Evolutionary conservation across 2,888 invertebrate genomes (phyloP).

Genomic region (Deilephila porcellus): DNA sequence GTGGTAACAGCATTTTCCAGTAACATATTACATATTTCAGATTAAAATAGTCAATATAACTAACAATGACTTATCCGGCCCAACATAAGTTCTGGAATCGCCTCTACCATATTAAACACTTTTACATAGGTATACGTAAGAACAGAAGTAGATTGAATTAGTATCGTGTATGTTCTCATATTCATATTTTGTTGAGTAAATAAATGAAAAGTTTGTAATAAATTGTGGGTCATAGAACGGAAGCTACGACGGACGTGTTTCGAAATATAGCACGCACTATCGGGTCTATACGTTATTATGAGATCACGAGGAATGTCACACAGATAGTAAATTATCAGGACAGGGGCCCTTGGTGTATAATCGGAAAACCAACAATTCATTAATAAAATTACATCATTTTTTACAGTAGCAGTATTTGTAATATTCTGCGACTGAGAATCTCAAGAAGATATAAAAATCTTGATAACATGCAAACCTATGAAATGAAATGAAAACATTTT

Average conservation of each 20-base stretch:
- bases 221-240: conserved; percentile 73
- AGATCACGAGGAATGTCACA: conserved; percentile 58
- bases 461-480: no score
- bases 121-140: not conserved
- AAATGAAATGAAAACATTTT: no score
- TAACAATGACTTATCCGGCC: not conserved
- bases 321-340: conserved; percentile 56
- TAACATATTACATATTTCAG: not conserved
- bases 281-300: conserved; percentile 61
- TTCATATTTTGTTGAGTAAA: not conserved
- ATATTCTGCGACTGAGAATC: not conserved
- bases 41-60: not conserved
- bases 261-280: conserved; percentile 78
- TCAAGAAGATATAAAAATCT: no score
- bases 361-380: conserved; percentile 2
- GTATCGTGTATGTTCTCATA: not conserved
- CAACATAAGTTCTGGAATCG: not conserved
- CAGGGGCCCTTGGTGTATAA: conserved; percentile 41
- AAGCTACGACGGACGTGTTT: conserved; percentile 75
- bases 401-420: no score
- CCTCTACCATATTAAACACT: not conserved
- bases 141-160: not conserved
- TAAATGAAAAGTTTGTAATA: conserved; percentile 57
- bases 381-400: not conserved
- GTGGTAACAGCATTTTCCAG: not conserved